phyloP scores from a whole-genome alignment of 2,113 vertebrate species.

The Pogonocichla stellata region DNA sequence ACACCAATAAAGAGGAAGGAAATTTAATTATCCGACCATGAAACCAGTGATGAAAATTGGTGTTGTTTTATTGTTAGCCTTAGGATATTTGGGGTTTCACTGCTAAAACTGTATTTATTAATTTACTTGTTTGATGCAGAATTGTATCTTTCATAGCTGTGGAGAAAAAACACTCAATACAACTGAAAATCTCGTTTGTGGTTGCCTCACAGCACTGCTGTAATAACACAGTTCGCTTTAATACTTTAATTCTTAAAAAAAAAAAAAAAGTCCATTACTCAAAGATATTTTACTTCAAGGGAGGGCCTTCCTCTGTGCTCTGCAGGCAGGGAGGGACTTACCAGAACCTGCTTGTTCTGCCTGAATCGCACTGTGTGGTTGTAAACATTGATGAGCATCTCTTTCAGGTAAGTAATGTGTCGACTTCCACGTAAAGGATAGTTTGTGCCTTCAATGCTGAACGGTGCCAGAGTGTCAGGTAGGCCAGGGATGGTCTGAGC shows the following conservation, averaged over 20 bases:
- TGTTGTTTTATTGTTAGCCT: neutral
- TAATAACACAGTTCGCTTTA: neutral
- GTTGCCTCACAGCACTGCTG: neutral
- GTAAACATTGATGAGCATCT: constrained; percentile 77
- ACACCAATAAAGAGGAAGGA: neutral
- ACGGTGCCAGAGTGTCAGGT: constrained; percentile 64
- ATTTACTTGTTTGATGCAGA: neutral
- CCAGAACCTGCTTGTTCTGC: constrained; percentile 66
- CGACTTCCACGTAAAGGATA: neutral
- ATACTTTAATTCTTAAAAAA: neutral
- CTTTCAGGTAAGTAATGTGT: constrained; percentile 56
- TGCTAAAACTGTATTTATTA: neutral
- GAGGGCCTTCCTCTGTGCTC: neutral
- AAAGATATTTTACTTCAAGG: neutral
- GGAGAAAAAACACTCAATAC: neutral
- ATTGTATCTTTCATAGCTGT: neutral
- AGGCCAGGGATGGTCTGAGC: constrained; percentile 64
- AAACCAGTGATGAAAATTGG: neutral
- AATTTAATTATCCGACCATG: neutral
- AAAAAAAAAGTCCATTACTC: neutral
- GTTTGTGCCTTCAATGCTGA: constrained; percentile 78
- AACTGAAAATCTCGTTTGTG: neutral
- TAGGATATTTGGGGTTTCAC: neutral
- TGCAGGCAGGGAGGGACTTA: constrained; percentile 58
- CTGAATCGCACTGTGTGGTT: constrained; percentile 77